Evolutionary conservation across 2,888 invertebrate genomes (phyloP), one percentile per base, ranked within the genome.

Genomic region (Mesorhabditis sp.): DNA sequence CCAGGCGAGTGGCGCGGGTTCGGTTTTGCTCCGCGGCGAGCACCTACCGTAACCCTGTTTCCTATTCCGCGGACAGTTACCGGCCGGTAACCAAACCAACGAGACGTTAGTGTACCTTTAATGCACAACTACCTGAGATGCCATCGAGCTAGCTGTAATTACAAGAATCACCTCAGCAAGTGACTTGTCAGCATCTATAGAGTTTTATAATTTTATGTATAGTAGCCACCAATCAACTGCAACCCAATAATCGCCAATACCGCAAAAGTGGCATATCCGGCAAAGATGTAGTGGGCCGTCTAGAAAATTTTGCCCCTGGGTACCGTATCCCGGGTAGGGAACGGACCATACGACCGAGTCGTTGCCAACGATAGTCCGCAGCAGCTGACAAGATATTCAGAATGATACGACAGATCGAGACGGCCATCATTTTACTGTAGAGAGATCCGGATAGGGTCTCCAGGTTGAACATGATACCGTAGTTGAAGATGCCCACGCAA

Each of bases 271-370:
- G 58, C 58, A 50, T 50, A 50, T 50, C 58, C 58, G n/a, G 10
- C 58, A 50, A 50, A 50, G n/a, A 50, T 50, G 58, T 50, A 50
- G n/a, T 50, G 58, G n/a, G 58, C 58, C n/a, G 58, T 50, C 58
- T 50, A n/a, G n/a, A 50, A 50, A 2, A n/a, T 13, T 50, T 50
- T 50, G 58, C 7, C 58, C n/a, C n/a, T 50, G n/a, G n/a, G 10
- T 13, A 50, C n/a, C 58, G 10, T 50, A 50, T 13, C 7, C n/a
- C 58, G 7, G 10, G n/a, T 13, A 50, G n/a, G 7, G 58, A 10
- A 50, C 58, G 7, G 7, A 50, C 58, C 58, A 50, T 13, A 13
- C 58, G 7, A 10, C 58, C 58, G 10, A 50, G n/a, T n/a, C 58
- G n/a, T 50, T 50, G 7, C 58, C 7, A 50, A 13, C n/a, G 7